Conservation (phyloP, 2,113 vertebrate species). For the Lota lota region DNA sequence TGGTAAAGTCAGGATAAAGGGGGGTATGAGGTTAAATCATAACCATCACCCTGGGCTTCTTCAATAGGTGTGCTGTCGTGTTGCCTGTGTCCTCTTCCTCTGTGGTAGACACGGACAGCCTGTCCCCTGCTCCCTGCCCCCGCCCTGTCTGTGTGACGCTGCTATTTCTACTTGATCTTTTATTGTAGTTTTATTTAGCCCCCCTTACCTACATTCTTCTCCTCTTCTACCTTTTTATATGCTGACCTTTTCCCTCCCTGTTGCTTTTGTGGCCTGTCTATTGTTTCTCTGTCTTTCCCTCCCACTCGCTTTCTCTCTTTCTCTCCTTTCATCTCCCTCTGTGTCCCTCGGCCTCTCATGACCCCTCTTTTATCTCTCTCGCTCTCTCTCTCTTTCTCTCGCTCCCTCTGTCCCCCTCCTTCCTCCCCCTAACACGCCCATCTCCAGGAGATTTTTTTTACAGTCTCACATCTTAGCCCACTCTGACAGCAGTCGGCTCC, state of each 20-base stretch:
- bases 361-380: neutral
- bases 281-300: slow-evolving; percentile 48
- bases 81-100: too few relatives aligned
- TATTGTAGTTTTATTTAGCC: too few relatives aligned
- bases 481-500: slow-evolving; percentile 87
- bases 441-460: slow-evolving; percentile 14
- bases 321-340: slow-evolving; percentile 17
- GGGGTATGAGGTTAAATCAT: slow-evolving; percentile 89
- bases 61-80: too few relatives aligned
- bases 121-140: too few relatives aligned
- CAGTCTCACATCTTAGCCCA: neutral
- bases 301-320: slow-evolving; percentile 57
- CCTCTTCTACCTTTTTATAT: too few relatives aligned
- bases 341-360: neutral
- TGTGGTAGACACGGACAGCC: too few relatives aligned
- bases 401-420: slow-evolving; percentile 44
- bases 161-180: too few relatives aligned
- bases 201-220: too few relatives aligned
- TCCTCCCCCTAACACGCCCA: slow-evolving; percentile 56
- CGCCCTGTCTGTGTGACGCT: too few relatives aligned
- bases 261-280: too few relatives aligned
- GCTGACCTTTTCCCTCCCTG: too few relatives aligned
- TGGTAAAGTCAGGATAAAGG: too few relatives aligned
- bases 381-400: neutral
- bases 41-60: slow-evolving; percentile 78